Evolutionary conservation across 1,140 invertebrate genomes (phyloP), one percentile per base, ranked within the genome.

Genomic region (Doryteuthis pealeii): DNA sequence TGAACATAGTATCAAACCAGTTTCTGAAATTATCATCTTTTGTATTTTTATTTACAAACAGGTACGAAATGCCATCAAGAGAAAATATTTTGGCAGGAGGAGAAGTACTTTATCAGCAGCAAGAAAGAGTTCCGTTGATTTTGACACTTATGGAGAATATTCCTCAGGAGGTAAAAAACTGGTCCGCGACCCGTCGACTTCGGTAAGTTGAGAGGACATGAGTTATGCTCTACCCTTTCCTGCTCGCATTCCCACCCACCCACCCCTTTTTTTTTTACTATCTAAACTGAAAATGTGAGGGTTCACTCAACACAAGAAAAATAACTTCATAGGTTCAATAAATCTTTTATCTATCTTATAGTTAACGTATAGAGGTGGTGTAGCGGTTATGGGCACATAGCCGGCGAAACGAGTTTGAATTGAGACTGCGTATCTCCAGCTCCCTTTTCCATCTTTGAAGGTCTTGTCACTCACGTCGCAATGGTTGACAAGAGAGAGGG

Each of bases 31-130:
- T 40, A 5, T 5, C 10, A 40, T 40, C 10, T 40, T 40, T 40
- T 40, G n/a, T n/a, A n/a, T 10, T 40, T 40, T 10, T 40, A 40
- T 40, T 40, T n/a, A n/a, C n/a, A 10, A 10, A 40, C 35, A 68
- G 66, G 66, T 68, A 15, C 28, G 66, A 26, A 68, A 68, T 68
- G 66, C 66, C 18, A 32, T 32, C 32, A 68, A 68, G 31, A 68
- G 66, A 68, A 31, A 22, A 33, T 68, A 68, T 33, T 32, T 31
- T 14, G 66, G 66, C 28, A 68, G 66, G 30, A 68, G 30, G 6
- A 22, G 66, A 31, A 68, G 66, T 31, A 32, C 66, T 31, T 30
- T 32, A 22, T 68, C 66, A 26, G 66, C 66, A 30, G 66, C 22
- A 22, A 22, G 32, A 31, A 68, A 68, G 32, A 68, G 30, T 33